phyloP scores from a whole-genome alignment of 1,140 invertebrate species.

The Coelopa frigida region DNA sequence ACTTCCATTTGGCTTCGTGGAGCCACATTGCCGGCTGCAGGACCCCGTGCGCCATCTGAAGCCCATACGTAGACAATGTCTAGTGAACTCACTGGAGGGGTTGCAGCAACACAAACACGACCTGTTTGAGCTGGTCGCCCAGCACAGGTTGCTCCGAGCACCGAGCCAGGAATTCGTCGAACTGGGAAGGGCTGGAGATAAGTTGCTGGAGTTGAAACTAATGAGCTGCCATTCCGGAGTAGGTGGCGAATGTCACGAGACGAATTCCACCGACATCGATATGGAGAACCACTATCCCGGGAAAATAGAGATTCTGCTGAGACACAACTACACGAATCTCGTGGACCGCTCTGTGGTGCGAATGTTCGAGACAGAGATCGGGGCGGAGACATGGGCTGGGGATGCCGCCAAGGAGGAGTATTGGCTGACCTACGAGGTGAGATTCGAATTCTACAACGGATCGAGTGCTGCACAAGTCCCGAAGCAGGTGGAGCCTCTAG shows the following conservation, averaged over 20 bases:
- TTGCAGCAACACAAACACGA: not conserved
- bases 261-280: too few relatives aligned
- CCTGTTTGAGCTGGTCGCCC: constrained; percentile 2
- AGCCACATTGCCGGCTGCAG: constrained; percentile 22
- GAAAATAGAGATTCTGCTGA: not conserved
- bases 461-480: not conserved
- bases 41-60: constrained; percentile 26
- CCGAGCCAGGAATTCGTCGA: not conserved
- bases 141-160: constrained; percentile 2
- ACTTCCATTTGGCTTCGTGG: constrained; percentile 21
- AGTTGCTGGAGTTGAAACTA: not conserved
- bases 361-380: not conserved
- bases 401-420: not conserved
- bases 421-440: constrained; percentile 8
- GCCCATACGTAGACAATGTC: constrained; percentile 19
- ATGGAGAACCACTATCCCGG: too few relatives aligned
- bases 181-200: not conserved
- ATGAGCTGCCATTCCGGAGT: not conserved
- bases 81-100: constrained; percentile 10
- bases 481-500: not conserved
- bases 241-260: too few relatives aligned
- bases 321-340: constrained; percentile 8
- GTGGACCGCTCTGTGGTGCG: not conserved
- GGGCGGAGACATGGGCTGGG: not conserved
- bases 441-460: constrained; percentile 4